Evolutionary conservation across 2,888 invertebrate genomes (phyloP).

Genomic region (Gymnosoma rotundatum): DNA sequence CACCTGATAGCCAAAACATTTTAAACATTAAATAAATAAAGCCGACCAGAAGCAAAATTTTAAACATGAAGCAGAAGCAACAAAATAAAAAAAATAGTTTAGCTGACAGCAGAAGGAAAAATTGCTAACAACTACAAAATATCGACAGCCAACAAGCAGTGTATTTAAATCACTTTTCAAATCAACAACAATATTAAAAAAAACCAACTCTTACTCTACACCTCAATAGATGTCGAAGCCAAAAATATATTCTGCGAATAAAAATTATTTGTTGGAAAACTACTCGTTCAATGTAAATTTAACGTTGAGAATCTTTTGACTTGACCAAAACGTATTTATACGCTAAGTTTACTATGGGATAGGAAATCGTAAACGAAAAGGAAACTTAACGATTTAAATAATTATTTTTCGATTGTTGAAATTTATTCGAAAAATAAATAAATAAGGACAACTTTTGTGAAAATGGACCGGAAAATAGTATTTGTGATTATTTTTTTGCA

Average conservation of each 20-base stretch:
- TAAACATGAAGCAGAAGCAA: slow-evolving; percentile 36
- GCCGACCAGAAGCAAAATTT: slow-evolving; percentile 62
- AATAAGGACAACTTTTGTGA: no score
- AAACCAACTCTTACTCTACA: slow-evolving; percentile 34
- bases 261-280: slow-evolving; percentile 27
- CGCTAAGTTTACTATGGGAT: slow-evolving; percentile 44
- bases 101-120: slow-evolving; percentile 34
- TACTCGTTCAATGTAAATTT: slow-evolving; percentile 41
- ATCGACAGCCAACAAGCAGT: slow-evolving; percentile 68
- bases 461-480: no score
- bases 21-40: slow-evolving; percentile 61
- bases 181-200: slow-evolving; percentile 42
- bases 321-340: slow-evolving; percentile 49
- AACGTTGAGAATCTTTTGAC: slow-evolving; percentile 60
- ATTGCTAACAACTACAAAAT: slow-evolving; percentile 56
- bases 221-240: neutral
- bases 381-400: no score
- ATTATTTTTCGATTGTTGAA: no score
- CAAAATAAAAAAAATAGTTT: slow-evolving; percentile 18
- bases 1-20: slow-evolving; percentile 79
- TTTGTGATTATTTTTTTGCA: no score
- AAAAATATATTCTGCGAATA: slow-evolving; percentile 19
- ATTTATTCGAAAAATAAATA: no score
- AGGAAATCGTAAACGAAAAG: slow-evolving; percentile 25
- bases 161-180: slow-evolving; percentile 52